Percentiles rank a stretch among this genome's conserved stretches.
These are phyloP conservation scores for Dione vanillae DNA, from an alignment of 2,888 invertebrate species.

Conservation along the genomic window DNA sequence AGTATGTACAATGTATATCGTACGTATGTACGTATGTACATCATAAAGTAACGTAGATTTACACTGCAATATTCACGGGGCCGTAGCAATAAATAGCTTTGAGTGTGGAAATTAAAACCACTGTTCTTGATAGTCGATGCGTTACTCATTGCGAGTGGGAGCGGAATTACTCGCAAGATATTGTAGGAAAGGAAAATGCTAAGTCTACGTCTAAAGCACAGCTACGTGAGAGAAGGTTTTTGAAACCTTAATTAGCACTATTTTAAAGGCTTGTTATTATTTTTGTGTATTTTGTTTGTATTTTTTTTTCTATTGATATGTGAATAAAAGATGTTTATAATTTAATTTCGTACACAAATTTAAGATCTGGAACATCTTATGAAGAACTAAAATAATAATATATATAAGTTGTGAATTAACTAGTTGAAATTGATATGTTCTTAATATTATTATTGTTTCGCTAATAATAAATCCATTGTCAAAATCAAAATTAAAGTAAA, in stretches of 20 bases:
- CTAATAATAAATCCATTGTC: too few relatives aligned
- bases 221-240: background rate
- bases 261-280: background rate
- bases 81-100: constrained; percentile 40
- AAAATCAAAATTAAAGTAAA: too few relatives aligned
- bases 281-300: background rate
- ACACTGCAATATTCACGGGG: constrained; percentile 36
- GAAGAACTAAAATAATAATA: too few relatives aligned
- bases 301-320: too few relatives aligned
- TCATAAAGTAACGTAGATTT: constrained; percentile 44
- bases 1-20: background rate
- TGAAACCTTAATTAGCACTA: constrained; percentile 1
- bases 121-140: constrained; percentile 33
- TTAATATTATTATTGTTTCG: too few relatives aligned
- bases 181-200: constrained; percentile 15
- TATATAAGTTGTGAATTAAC: too few relatives aligned
- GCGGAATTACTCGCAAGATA: constrained; percentile 30
- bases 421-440: too few relatives aligned
- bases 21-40: constrained; percentile 10
- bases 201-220: background rate
- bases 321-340: too few relatives aligned
- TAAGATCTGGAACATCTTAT: too few relatives aligned
- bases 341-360: too few relatives aligned
- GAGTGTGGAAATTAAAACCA: constrained; percentile 37
- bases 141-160: constrained; percentile 31